A percentile compares a stretch with the other conserved stretches of the same genome.
Evolutionary conservation across 2,888 invertebrate genomes (phyloP).

Genomic region (Orthonevra nobilis): DNA sequence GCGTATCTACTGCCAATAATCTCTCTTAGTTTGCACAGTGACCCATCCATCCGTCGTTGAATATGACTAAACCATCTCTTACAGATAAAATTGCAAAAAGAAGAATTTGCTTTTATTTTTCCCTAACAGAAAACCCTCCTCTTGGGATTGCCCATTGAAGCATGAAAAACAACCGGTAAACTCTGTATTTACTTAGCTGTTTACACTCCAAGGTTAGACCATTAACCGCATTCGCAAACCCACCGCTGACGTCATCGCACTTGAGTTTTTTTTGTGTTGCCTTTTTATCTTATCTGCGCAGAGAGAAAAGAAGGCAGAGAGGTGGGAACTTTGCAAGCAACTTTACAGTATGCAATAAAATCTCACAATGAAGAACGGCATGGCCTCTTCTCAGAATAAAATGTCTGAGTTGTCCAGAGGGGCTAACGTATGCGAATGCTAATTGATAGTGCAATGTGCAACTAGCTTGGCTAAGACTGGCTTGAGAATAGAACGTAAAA

Average conservation of each 20-base stretch:
- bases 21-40: conserved; percentile 47
- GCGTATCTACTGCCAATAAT: no score
- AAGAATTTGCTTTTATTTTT: no score
- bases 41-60: conserved; percentile 12
- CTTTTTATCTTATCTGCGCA: conserved; percentile 47
- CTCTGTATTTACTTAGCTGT: conserved; percentile 38
- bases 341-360: conserved; percentile 30
- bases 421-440: conserved; percentile 35
- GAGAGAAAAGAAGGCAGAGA: conserved; percentile 16
- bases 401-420: conserved; percentile 9
- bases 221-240: conserved; percentile 52
- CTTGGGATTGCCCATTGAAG: conserved; percentile 16
- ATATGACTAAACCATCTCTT: conserved; percentile 35
- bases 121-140: conserved; percentile 6
- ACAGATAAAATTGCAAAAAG: no score
- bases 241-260: conserved; percentile 49
- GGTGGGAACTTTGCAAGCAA: conserved; percentile 25
- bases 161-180: conserved; percentile 22
- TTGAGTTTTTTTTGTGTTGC: conserved; percentile 3
- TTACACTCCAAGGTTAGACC: conserved; percentile 66
- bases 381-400: conserved; percentile 29
- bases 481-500: conserved; percentile 59
- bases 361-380: conserved; percentile 11
- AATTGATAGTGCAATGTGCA: conserved; percentile 57
- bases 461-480: conserved; percentile 23